Base-by-base conservation (phyloP, 2,113 vertebrate genomes). In the Centrocercus urophasianus region DNA sequence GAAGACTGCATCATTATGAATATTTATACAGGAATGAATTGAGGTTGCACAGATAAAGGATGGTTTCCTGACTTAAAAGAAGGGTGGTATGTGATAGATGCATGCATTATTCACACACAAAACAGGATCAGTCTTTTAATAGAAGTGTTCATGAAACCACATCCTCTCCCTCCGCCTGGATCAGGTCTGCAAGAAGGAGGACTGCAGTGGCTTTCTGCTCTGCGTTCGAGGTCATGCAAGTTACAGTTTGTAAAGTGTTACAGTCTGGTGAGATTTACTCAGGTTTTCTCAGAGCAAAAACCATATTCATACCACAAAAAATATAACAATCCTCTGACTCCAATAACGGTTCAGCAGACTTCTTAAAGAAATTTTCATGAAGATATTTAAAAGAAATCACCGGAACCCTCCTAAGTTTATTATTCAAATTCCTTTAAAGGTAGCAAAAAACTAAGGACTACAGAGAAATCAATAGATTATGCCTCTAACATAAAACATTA, bases 11-110 rank as follows among this genome's bases (percentile, higher is more conserved):
- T 86, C 72, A 30, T 54, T 70, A 96, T 96, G 94, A 95, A 94
- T 96, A 96, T 96, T 95, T 95, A 96, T 95, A 83, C 3, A 8
- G 61, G 52, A 89, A 87, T 86, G 87, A 95, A 95, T 91, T 91
- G 72, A 96, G 87, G 93, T 95, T 95, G 94, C 94, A 89, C 79
- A 95, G 95, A 94, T 45, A 88, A 91, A 96, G 89, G 66, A 89
- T 30, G 8, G 57, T 89, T 89, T 78, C 60, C 72, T 74, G 87
- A 91, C 91, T 95, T 93, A 85, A 94, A 96, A 96, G 92, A 92
- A 90, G 83, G 8, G 38, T 3, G 3, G 47, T 78, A 28, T 1
- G 76, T 0, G 1, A 88, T 83, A 79, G 87, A 83, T 91, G 83
- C 85, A 93, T 95, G 28, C 75, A 95, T 96, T 96, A 94, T 94